These are phyloP conservation scores for Acanthopagrus latus DNA, from an alignment of 2,797 vertebrate genomes.

Conservation along the genomic window DNA sequence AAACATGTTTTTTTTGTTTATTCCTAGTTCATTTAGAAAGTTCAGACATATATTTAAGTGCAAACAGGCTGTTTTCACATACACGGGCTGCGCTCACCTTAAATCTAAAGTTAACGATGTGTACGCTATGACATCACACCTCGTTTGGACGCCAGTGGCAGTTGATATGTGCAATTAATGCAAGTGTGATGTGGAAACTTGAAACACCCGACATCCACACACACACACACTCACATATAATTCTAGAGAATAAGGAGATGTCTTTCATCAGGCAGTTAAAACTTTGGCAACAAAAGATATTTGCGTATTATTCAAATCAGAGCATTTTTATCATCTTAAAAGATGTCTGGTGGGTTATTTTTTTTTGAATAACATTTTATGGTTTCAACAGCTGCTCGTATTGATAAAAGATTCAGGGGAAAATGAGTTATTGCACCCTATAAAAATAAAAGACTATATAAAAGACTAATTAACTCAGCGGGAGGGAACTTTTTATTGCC, in stretches of 20 bases:
- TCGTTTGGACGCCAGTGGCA: not conserved
- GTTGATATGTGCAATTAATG: not conserved
- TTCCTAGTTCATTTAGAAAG: not conserved
- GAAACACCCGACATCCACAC: not conserved
- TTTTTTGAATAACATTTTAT: not conserved
- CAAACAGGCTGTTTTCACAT: not conserved
- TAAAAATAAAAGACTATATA: not conserved
- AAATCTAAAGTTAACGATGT: not conserved
- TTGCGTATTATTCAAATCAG: not conserved
- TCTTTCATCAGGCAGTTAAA: not conserved
- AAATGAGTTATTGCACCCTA: constrained; percentile 1
- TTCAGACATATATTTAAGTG: not conserved
- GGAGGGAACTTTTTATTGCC: not conserved
- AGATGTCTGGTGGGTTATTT: not conserved
- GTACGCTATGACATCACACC: not conserved
- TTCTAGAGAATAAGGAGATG: too few relatives aligned
- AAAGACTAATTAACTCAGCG: not conserved
- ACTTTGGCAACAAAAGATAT: too few relatives aligned
- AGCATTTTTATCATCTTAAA: not conserved
- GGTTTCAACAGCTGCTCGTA: not conserved
- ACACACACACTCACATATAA: not conserved
- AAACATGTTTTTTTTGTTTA: not conserved
- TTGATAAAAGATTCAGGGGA: not conserved
- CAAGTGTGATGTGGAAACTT: not conserved
- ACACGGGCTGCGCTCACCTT: not conserved